Evolutionary conservation across 2,888 invertebrate genomes (phyloP).

Genomic region (Drosophila mimica): DNA sequence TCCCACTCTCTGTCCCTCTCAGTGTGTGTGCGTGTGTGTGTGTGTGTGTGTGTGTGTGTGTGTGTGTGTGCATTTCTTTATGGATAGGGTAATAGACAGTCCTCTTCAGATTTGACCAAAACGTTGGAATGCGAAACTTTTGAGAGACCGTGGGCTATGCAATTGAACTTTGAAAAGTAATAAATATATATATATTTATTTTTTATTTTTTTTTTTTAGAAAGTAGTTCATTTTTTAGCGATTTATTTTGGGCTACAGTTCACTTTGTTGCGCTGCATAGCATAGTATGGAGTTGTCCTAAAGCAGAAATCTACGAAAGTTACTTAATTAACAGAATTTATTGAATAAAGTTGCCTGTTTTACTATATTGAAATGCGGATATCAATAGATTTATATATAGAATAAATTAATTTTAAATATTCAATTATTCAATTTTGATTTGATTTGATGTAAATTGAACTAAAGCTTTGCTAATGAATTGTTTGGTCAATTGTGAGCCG

Average conservation of each 20-base stretch:
- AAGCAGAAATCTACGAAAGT: background rate
- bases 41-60: background rate
- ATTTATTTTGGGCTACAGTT: constrained; percentile 1
- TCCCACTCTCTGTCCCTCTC: constrained; percentile 28
- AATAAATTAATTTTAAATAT: background rate
- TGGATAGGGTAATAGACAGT: constrained; percentile 37
- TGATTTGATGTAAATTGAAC: background rate
- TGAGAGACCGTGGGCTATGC: constrained; percentile 24
- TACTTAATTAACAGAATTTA: background rate
- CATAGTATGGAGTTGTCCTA: background rate
- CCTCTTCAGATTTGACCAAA: constrained; percentile 31
- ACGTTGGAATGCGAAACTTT: constrained; percentile 38
- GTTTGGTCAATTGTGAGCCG: background rate
- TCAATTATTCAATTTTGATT: background rate
- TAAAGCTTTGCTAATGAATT: background rate
- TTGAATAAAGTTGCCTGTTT: background rate
- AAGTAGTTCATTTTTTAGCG: constrained; percentile 3
- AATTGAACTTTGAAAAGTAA: constrained; percentile 37
- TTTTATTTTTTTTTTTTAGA: background rate
- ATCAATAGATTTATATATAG: background rate
- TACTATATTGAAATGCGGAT: background rate
- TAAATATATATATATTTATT: constrained; percentile 1
- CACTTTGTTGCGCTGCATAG: background rate
- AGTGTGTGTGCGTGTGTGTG: background rate
- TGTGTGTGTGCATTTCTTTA: constrained; percentile 1